Evolutionary conservation across 2,888 invertebrate genomes (phyloP).

Genomic region (Rhamnusium bicolor): DNA sequence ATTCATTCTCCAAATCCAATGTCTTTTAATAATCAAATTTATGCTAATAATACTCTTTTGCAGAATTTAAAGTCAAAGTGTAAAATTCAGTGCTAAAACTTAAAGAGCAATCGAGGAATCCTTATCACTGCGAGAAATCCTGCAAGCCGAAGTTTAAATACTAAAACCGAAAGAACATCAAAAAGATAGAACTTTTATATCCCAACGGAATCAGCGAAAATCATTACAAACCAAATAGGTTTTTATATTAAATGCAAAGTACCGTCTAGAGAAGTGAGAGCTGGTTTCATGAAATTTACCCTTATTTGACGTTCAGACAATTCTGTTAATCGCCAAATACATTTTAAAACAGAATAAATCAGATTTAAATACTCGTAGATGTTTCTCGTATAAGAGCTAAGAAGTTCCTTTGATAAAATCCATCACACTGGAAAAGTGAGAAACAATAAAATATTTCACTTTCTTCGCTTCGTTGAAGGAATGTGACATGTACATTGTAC

Average conservation of each 20-base stretch:
- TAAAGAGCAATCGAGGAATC: slow-evolving; percentile 42
- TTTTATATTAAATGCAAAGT: slow-evolving; percentile 49
- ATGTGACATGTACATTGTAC: no score
- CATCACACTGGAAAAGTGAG: no score
- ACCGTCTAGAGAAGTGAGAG: slow-evolving; percentile 27
- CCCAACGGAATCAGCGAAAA: slow-evolving; percentile 40
- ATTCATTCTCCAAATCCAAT: background rate
- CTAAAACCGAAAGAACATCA: slow-evolving; percentile 52
- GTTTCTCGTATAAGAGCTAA: no score
- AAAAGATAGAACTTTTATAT: slow-evolving; percentile 53
- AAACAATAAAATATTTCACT: no score
- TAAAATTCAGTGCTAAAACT: slow-evolving; percentile 45
- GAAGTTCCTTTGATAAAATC: no score
- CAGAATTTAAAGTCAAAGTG: slow-evolving; percentile 21
- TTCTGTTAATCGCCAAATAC: background rate
- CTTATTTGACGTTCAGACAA: background rate
- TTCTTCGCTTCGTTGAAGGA: no score
- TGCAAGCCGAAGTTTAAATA: slow-evolving; percentile 47
- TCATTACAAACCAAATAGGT: slow-evolving; percentile 49
- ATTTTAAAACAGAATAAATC: background rate
- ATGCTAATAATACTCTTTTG: background rate
- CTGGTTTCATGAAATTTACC: slow-evolving; percentile 7
- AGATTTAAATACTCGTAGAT: no score
- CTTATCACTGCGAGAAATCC: slow-evolving; percentile 44
- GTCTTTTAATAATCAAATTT: slow-evolving; percentile 1